phyloP scores from a whole-genome alignment of 2,797 vertebrate species.

The Acrossocheilus wenchowensis region DNA sequence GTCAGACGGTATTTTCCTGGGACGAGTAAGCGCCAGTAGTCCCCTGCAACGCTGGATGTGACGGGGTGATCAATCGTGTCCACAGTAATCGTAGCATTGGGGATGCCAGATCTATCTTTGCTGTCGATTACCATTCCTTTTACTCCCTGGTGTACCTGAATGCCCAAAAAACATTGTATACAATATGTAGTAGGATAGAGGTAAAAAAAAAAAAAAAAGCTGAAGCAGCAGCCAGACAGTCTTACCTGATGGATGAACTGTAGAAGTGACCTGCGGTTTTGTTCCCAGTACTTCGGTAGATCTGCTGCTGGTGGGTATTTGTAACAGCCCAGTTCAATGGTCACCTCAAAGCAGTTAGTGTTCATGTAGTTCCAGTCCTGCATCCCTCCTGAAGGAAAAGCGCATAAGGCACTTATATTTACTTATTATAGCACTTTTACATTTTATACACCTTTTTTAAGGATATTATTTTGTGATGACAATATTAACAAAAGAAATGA shows the following conservation, averaged over 20 bases:
- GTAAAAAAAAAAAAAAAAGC: background rate
- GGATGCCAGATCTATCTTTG: slow-evolving; percentile 84
- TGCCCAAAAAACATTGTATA: slow-evolving; percentile 29
- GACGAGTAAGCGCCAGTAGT: slow-evolving; percentile 94
- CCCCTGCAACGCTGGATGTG: slow-evolving; percentile 86
- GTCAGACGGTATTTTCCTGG: slow-evolving; percentile 87
- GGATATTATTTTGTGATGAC: background rate
- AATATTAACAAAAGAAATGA: background rate
- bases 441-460: background rate
- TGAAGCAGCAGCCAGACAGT: background rate
- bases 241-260: slow-evolving; percentile 93
- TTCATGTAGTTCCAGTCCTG: slow-evolving; percentile 99
- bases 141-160: slow-evolving; percentile 89
- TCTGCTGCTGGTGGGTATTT: slow-evolving; percentile 89
- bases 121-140: slow-evolving; percentile 91
- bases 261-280: slow-evolving; percentile 87
- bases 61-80: slow-evolving; percentile 84
- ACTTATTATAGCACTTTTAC: background rate
- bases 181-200: background rate
- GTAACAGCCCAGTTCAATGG: slow-evolving; percentile 92
- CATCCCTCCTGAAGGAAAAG: slow-evolving; percentile 89
- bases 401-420: background rate
- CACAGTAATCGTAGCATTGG: slow-evolving; percentile 91
- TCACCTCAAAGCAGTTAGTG: slow-evolving; percentile 98
- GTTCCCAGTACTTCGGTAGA: slow-evolving; percentile 89